Conservation (phyloP, 2,888 invertebrate species). For the Eledona agricola region DNA sequence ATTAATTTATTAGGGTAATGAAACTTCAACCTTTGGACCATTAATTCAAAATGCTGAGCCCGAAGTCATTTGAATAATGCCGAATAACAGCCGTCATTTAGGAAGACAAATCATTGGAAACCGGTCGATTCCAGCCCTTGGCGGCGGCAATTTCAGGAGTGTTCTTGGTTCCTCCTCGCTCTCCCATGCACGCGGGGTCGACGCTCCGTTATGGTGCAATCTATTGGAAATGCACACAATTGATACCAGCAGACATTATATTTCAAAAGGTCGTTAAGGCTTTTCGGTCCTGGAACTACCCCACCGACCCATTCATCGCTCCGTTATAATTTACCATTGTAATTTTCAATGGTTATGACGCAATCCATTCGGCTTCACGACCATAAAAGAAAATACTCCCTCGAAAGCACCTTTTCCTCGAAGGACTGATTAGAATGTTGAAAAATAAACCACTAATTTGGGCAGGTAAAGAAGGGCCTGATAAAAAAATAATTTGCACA, state of each 20-base stretch:
- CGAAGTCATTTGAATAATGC: slow-evolving; percentile 20
- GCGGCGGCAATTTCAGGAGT: slow-evolving; percentile 12
- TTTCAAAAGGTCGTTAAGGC: slow-evolving; percentile 34
- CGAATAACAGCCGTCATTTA: slow-evolving; percentile 20
- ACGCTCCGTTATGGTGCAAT: slow-evolving; percentile 28
- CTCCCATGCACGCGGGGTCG: slow-evolving; percentile 21
- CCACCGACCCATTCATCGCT: slow-evolving; percentile 27
- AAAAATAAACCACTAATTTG: slow-evolving; percentile 18
- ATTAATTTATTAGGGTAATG: slow-evolving; percentile 23
- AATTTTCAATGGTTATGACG: slow-evolving; percentile 33
- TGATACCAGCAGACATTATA: slow-evolving; percentile 31
- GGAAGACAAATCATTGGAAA: slow-evolving; percentile 25
- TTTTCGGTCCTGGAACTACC: slow-evolving; percentile 24
- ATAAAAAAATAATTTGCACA: slow-evolving; percentile 43
- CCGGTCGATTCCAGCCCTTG: slow-evolving; percentile 24
- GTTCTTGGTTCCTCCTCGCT: slow-evolving; percentile 10
- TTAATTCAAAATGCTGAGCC: slow-evolving; percentile 11
- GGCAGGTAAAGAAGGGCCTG: slow-evolving; percentile 22
- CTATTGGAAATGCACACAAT: slow-evolving; percentile 33
- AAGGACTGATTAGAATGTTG: slow-evolving; percentile 2
- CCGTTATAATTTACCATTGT: slow-evolving; percentile 36
- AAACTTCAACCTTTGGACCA: slow-evolving; percentile 17
- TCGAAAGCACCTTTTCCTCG: slow-evolving; percentile 12
- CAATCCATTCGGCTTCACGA: slow-evolving; percentile 20
- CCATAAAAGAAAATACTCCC: slow-evolving; percentile 9